Base-by-base conservation (phyloP, 2,888 invertebrate genomes). In the Eilema sororculum region DNA sequence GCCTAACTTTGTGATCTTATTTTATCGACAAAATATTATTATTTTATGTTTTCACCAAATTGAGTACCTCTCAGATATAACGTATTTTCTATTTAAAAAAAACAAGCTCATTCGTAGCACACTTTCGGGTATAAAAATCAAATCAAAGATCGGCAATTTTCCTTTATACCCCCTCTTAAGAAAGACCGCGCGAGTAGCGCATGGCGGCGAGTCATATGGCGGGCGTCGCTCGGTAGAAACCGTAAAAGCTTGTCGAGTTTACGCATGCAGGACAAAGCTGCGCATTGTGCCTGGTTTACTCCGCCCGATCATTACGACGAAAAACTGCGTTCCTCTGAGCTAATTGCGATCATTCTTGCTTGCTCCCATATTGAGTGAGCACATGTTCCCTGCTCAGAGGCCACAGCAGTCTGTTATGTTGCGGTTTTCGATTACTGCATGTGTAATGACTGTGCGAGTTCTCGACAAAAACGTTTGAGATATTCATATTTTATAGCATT, bases 361-460 rank as follows among this genome's bases (percentile, higher is more conserved):
- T 79, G 81, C 83, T 86, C 85, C 81, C 87, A 91, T 89, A 91
- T 88, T 89, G 85, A 90, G 87, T 80, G 81, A 84, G 90, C 94
- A 94, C 90, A 94, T 94, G 94, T 89, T 90, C 82, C 78, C 80
- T 71, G 65, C 81, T 78, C 80, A 89, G 89, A 90, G 90, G 91
- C 90, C 89, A 88, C 87, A 86, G 85, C 86, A 91, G 88, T 86
- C 86, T 87, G 88, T 85, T 86, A 82, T 87, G 86, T 88, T 94
- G 94, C 87, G 94, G 94, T 93, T 93, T 91, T 81, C 88, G 90
- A 93, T 93, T 91, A 92, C 88, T 86, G 80, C 85, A 77, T 82
- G 76, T 79, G 76, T 90, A 92, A 91, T 90, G 83, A 86, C 80
- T 86, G 79, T 79, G 78, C 83, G 80, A 83, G 83, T 83, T 86